These are phyloP conservation scores for Ageneiosus marmoratus DNA, from an alignment of 2,113 vertebrate species.

Conservation along the genomic window DNA sequence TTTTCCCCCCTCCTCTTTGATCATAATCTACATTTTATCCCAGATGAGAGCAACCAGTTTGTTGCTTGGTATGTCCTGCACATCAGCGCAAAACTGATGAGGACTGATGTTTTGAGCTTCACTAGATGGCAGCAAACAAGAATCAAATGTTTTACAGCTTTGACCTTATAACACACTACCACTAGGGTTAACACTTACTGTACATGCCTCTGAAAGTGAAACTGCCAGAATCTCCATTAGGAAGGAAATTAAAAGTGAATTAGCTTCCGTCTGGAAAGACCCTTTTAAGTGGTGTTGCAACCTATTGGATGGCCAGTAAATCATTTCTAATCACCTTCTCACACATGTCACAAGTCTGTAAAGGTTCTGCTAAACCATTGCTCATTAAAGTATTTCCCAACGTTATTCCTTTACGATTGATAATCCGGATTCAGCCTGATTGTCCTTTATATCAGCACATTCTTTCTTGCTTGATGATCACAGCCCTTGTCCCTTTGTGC, in stretches of 20 bases:
- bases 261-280: background rate
- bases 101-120: conserved; percentile 36
- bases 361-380: background rate
- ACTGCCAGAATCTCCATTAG: background rate
- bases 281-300: background rate
- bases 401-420: background rate
- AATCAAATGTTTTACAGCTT: conserved; percentile 35
- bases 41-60: conserved; percentile 13
- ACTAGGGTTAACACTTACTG: background rate
- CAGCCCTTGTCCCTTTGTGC: background rate
- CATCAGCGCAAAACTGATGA: too few relatives aligned
- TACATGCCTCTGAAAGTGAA: background rate
- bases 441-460: background rate
- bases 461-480: background rate
- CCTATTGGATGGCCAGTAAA: background rate
- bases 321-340: background rate
- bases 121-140: conserved; percentile 76
- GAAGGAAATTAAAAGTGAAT: too few relatives aligned
- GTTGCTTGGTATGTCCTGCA: background rate
- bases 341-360: background rate
- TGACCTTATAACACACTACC: background rate
- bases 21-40: conserved; percentile 18
- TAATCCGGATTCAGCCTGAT: background rate
- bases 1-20: conserved; percentile 25
- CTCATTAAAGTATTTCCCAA: background rate